Evolutionary conservation across 2,888 invertebrate species (phyloP).

Genomic region (Corythucha ciliata): DNA sequence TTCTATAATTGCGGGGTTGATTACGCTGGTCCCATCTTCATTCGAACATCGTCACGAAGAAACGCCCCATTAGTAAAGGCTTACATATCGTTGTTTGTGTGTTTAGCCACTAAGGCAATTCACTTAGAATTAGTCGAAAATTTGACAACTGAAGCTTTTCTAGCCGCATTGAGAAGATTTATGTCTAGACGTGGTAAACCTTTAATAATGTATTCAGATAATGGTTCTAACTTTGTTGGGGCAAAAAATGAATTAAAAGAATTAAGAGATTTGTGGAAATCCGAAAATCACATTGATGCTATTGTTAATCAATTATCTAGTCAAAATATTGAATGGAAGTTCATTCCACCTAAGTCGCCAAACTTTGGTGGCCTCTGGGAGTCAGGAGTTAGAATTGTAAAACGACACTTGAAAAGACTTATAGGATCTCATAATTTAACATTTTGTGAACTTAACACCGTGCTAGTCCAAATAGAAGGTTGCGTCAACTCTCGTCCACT

Average conservation of each 20-base stretch:
- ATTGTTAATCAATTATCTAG: neutral
- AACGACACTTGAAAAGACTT: conserved; percentile 21
- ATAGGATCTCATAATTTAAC: conserved; percentile 16
- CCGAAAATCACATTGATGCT: neutral
- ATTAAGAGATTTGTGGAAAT: no score
- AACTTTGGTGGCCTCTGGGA: conserved; percentile 27
- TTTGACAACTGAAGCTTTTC: conserved; percentile 31
- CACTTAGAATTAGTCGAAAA: conserved; percentile 35
- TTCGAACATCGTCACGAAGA: conserved; percentile 29
- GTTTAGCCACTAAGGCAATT: conserved; percentile 36
- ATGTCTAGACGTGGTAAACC: conserved; percentile 33
- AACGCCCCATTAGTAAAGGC: conserved; percentile 23
- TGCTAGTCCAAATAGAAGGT: conserved; percentile 33
- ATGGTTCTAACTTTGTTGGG: conserved; percentile 36
- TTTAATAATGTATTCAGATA: conserved; percentile 33
- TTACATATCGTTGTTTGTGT: conserved; percentile 34
- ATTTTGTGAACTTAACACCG: conserved; percentile 28
- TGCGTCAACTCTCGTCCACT: conserved; percentile 35
- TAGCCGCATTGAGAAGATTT: conserved; percentile 34
- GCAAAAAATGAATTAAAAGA: conserved; percentile 30
- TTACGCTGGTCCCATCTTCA: conserved; percentile 35
- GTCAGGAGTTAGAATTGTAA: conserved; percentile 17
- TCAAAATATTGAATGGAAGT: conserved; percentile 32
- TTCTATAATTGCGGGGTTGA: conserved; percentile 36
- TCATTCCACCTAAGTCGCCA: conserved; percentile 24